Conservation (phyloP, 2,888 invertebrate genomes). For the Phalangium opilio region DNA sequence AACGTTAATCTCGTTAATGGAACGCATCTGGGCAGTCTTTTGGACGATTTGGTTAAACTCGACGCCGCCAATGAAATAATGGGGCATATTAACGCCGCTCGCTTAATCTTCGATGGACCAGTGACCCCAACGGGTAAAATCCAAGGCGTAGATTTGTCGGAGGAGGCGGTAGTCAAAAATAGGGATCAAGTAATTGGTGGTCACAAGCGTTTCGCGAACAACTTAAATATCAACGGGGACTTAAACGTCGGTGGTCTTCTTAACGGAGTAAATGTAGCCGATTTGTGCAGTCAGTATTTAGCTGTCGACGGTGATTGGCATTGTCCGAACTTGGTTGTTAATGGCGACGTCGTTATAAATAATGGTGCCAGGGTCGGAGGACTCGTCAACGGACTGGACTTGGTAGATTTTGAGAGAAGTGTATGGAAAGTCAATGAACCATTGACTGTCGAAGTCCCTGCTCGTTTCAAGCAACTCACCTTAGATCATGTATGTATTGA, state of each 20-base stretch:
- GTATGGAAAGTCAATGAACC: too few relatives aligned
- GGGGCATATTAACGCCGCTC: slow-evolving; percentile 4
- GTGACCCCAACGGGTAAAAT: slow-evolving; percentile 11
- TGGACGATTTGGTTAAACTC: slow-evolving; percentile 10
- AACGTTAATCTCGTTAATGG: slow-evolving; percentile 9
- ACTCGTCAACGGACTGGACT: slow-evolving; percentile 11
- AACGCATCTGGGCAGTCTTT: slow-evolving; percentile 7
- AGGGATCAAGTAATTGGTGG: slow-evolving; percentile 9
- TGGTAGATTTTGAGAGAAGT: slow-evolving; percentile 11
- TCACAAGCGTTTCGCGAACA: slow-evolving; percentile 4
- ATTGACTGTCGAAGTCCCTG: too few relatives aligned
- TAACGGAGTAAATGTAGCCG: slow-evolving; percentile 2
- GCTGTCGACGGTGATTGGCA: slow-evolving; percentile 6
- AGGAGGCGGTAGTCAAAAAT: slow-evolving; percentile 12
- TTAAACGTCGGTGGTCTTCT: slow-evolving; percentile 11
- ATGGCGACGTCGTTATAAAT: slow-evolving; percentile 9
- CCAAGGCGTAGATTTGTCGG: slow-evolving; percentile 14
- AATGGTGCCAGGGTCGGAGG: slow-evolving; percentile 9
- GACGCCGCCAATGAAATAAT: slow-evolving; percentile 7
- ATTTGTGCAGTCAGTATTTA: slow-evolving; percentile 5
- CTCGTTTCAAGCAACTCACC: too few relatives aligned
- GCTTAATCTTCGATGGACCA: slow-evolving; percentile 8
- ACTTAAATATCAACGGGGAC: slow-evolving; percentile 1
- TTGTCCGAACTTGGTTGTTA: slow-evolving; percentile 5
- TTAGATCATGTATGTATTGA: too few relatives aligned